phyloP scores from a whole-genome alignment of 2,113 vertebrate species.

The Eptesicus fuscus region DNA sequence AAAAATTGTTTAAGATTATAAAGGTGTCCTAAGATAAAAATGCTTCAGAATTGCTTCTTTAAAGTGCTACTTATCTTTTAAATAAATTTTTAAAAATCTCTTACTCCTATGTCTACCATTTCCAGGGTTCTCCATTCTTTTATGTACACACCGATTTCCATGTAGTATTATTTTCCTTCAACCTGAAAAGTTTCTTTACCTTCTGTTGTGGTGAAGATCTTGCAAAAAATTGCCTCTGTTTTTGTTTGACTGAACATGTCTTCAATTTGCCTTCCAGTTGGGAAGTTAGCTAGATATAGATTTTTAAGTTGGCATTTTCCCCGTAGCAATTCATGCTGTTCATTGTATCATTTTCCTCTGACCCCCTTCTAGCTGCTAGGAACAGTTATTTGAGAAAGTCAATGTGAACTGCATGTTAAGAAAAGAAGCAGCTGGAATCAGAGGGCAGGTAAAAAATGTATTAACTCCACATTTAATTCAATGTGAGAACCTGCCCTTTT shows the following conservation, averaged over 20 bases:
- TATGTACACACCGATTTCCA: background rate
- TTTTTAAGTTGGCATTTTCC: background rate
- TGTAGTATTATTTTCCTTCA: background rate
- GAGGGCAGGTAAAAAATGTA: background rate
- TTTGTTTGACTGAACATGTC: background rate
- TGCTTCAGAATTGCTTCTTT: background rate
- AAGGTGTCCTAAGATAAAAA: background rate
- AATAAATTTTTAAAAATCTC: background rate
- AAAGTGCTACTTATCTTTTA: background rate
- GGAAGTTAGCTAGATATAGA: background rate
- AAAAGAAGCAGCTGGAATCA: background rate
- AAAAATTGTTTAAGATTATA: background rate
- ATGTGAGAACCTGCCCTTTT: conserved; percentile 30
- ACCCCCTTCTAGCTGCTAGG: background rate
- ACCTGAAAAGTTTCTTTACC: background rate
- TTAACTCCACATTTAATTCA: background rate
- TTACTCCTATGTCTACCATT: background rate
- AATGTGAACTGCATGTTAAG: background rate
- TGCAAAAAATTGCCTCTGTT: background rate
- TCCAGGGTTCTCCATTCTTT: background rate
- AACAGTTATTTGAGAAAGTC: conserved; percentile 6
- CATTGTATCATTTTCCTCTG: accelerated
- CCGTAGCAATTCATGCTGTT: no score
- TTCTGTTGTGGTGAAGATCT: background rate
- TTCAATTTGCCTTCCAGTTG: background rate